Conservation (phyloP, 2,797 vertebrate species). For the Anomalospiza imberbis region DNA sequence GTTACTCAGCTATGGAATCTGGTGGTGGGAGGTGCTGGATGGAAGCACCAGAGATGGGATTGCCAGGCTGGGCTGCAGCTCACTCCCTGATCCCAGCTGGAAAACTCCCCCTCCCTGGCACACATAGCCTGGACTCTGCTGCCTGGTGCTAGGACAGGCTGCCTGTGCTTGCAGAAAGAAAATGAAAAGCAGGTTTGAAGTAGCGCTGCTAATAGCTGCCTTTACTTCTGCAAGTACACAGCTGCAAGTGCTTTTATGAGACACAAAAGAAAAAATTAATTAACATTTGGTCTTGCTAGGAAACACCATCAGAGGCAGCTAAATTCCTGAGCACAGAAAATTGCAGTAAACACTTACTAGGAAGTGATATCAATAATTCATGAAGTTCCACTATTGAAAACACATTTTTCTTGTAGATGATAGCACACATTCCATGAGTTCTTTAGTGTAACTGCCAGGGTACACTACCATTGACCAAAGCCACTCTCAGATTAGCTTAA, state of each 20-base stretch:
- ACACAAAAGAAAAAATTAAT: background rate
- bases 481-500: background rate
- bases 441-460: background rate
- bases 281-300: background rate
- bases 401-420: background rate
- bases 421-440: background rate
- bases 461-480: background rate
- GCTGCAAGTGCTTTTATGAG: background rate
- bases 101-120: background rate
- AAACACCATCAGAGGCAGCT: background rate
- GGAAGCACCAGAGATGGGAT: background rate
- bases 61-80: background rate
- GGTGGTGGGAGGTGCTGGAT: accelerated
- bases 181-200: background rate
- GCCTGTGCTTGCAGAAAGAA: background rate
- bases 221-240: background rate
- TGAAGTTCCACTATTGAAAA: background rate
- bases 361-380: background rate
- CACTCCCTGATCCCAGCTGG: background rate
- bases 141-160: background rate
- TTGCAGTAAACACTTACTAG: background rate
- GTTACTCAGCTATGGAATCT: background rate
- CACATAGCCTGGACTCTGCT: background rate
- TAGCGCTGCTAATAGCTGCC: background rate
- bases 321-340: background rate